Conservation (phyloP, 2,888 invertebrate genomes). For the Smittia sp. region DNA sequence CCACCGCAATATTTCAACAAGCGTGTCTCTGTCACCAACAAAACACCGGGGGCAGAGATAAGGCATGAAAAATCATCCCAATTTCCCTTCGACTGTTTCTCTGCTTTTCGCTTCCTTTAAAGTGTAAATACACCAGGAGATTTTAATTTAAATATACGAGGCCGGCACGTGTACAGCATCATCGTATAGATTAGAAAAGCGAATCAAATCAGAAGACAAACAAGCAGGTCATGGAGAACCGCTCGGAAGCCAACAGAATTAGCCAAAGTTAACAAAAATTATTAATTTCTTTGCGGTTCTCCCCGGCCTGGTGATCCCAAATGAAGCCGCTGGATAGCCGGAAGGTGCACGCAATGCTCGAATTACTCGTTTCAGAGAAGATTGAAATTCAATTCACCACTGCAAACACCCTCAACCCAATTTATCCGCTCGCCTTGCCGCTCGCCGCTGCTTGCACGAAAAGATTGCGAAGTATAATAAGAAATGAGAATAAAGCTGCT, state of each 20-base stretch:
- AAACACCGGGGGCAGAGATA: neutral
- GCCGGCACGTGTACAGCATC: slow-evolving; percentile 32
- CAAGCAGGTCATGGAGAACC: neutral
- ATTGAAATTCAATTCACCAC: slow-evolving; percentile 33
- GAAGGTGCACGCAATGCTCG: slow-evolving; percentile 13
- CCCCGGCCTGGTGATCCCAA: neutral
- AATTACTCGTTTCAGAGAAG: slow-evolving; percentile 4
- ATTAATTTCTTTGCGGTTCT: slow-evolving; percentile 11
- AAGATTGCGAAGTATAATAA: slow-evolving; percentile 23
- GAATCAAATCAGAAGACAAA: neutral
- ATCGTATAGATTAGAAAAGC: slow-evolving; percentile 20
- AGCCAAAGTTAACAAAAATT: slow-evolving; percentile 27
- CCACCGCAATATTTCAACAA: neutral
- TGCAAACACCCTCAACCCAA: slow-evolving; percentile 21
- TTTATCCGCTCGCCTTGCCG: neutral
- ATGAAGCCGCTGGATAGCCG: neutral
- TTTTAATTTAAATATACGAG: slow-evolving; percentile 39
- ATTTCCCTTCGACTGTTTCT: neutral
- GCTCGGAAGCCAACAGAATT: neutral
- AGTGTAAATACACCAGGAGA: slow-evolving; percentile 38
- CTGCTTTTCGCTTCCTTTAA: neutral
- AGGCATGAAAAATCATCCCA: slow-evolving; percentile 8
- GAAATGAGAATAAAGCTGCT: slow-evolving; percentile 21
- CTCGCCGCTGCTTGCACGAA: neutral
- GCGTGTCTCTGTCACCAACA: neutral